Conservation (phyloP, 2,797 vertebrate genomes). For the Crenichthys baileyi region DNA sequence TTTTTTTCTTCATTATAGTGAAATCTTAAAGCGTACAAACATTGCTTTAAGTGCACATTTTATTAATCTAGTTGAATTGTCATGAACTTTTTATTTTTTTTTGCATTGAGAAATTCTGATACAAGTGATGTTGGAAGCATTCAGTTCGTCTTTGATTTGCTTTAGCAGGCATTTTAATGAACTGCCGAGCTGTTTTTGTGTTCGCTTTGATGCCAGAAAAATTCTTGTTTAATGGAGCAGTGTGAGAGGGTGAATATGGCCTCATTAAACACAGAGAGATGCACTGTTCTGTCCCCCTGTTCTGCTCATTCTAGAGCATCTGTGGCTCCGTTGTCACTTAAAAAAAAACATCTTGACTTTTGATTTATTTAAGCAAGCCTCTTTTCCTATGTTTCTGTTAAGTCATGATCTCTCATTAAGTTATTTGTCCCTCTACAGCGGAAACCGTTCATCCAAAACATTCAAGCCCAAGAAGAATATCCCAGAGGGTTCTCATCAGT, state of each 20-base stretch:
- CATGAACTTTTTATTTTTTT: background rate
- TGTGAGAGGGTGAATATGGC: slow-evolving; percentile 49
- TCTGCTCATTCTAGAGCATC: slow-evolving; percentile 15
- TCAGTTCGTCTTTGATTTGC: background rate
- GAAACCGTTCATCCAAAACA: slow-evolving; percentile 94
- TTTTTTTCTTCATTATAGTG: background rate
- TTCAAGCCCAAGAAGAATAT: slow-evolving; percentile 99
- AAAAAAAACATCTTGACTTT: background rate
- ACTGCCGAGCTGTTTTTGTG: slow-evolving; percentile 4
- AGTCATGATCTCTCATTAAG: slow-evolving; percentile 30
- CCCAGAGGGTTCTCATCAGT: slow-evolving; percentile 97
- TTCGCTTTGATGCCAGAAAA: slow-evolving; percentile 37
- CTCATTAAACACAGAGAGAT: slow-evolving; percentile 61
- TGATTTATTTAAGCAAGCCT: background rate
- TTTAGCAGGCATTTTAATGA: background rate
- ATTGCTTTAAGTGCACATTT: background rate
- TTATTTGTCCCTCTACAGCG: slow-evolving; percentile 73
- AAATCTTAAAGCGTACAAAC: background rate
- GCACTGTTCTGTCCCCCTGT: slow-evolving; percentile 39
- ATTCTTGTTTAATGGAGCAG: slow-evolving; percentile 64
- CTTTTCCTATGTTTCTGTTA: background rate
- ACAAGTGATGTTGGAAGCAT: background rate
- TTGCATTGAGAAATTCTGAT: background rate
- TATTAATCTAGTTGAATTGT: background rate
- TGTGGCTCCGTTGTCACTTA: slow-evolving; percentile 8